Base-by-base conservation (phyloP, 2,113 vertebrate species). In the Erythrocercus mccallii region DNA sequence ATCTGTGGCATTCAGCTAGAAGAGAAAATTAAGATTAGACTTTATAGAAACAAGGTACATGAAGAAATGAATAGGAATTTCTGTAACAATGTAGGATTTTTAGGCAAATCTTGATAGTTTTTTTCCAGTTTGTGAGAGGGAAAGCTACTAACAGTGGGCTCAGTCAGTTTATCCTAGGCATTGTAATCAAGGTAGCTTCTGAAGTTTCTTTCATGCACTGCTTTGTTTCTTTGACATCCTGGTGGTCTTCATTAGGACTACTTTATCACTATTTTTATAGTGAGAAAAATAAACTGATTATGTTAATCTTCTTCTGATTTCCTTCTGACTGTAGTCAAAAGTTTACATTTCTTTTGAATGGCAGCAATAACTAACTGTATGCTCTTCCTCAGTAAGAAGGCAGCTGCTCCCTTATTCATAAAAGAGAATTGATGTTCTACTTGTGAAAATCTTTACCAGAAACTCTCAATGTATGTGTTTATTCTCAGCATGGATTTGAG, bases 1-100 rank as follows among this genome's bases (percentile, higher is more conserved):
- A 97, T 88, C 79, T 57, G 10, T 96, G 93, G 81, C 81, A 91
- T 97, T 97, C 96, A 94, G 64, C 94, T 78, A 93, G 65, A 91
- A 87, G 37, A 91, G 50, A 97, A 95, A 97, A 97, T 90, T 90
- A 88, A 73, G 62, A 94, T 94, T 84, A 95, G 90, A 93, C 68
- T 97, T 97, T 95, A 62, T 91, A 93, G 95, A 94, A 97, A 95
- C 60, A 95, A 83, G 40, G 18, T 81, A 42, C 70, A 91, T 95
- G 95, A 98, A 97, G 96, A 97, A 97, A 95, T 97, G 22, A 97
- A 90, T 69, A 96, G 24, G 50, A 86, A 53, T 69, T 57, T 94
- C 86, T 97, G 78, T 94, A 97, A 88, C 81, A 94, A 89, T 91
- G 47, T 81, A 77, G 45, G 23, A 82, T 90, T 65, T 96, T 97